Base-by-base conservation (phyloP, 2,113 vertebrate genomes). In the Gallinago media region DNA sequence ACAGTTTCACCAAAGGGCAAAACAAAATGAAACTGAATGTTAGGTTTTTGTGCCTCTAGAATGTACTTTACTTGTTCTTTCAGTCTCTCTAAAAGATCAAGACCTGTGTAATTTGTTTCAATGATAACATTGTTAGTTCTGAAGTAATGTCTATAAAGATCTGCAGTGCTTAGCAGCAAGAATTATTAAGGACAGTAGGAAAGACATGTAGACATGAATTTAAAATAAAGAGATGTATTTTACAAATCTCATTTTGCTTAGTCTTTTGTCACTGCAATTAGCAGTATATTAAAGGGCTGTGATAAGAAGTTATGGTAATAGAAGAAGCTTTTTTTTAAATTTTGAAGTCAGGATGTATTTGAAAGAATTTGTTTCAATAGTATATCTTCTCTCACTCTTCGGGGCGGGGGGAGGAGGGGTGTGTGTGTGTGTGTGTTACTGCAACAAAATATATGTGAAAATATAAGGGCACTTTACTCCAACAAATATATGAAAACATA, bases 1-100 rank as follows among this genome's bases (percentile, higher is more conserved):
- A 95, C 67, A 83, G 79, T 93, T 95, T 94, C 89, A 97, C 96
- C 95, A 96, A 92, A 83, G 42, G 10, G 38, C 15, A 12, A 93
- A 93, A 93, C 49, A 91, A 92, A 91, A 91, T 56, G 17, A 74
- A 96, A 95, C n/a, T 16, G 34, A 86, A 68, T 7, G 2, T 29
- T 68, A 61, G 61, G 27, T 77, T 96, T 94, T 84, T 78, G 31
- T 72, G 46, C 21, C 71, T 75, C 71, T 89, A 50, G 56, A 77
- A 81, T 56, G 34, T 58, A 77, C 15, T 88, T 92, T 75, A 89
- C 77, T 56, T 73, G 73, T 78, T 81, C 80, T 82, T 87, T 92
- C 90, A 93, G 89, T 75, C 58, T 95, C 77, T 78, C 38, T 61
- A 66, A 55, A 44, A 91, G 78, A 89, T 78, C 62, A 83, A 80